Conservation (phyloP, 2,888 invertebrate species). For the Lasioglossum figueresi region DNA sequence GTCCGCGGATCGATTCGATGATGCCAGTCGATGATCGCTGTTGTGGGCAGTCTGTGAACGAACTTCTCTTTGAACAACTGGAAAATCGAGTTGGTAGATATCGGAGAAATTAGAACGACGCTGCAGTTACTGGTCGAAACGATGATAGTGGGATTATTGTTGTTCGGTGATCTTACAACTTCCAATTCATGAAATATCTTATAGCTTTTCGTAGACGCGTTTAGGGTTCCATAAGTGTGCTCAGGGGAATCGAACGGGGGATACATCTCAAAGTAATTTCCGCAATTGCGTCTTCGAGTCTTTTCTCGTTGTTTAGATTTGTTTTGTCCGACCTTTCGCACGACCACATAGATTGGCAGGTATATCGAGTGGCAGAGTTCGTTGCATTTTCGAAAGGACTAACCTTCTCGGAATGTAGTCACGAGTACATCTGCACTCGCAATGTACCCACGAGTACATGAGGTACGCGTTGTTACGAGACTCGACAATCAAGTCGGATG, state of each 20-base stretch:
- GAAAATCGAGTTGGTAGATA: not conserved
- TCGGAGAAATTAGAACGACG: not conserved
- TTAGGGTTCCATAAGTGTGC: not conserved
- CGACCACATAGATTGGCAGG: too few species aligned
- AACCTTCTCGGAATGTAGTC: not conserved
- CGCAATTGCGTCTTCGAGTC: not conserved
- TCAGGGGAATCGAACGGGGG: not conserved
- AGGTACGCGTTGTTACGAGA: constrained; percentile 19
- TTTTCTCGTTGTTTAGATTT: not conserved
- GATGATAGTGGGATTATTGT: not conserved
- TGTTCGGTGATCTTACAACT: not conserved
- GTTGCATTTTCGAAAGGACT: not conserved
- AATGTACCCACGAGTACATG: not conserved
- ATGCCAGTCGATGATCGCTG: not conserved
- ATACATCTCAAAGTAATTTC: not conserved
- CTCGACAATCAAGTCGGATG: constrained; percentile 27
- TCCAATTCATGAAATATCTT: not conserved
- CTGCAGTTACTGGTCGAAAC: not conserved
- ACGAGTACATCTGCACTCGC: not conserved
- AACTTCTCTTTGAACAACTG: not conserved
- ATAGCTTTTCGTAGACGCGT: not conserved
- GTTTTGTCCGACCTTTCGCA: not conserved
- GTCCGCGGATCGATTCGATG: not conserved
- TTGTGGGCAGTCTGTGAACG: constrained; percentile 1
- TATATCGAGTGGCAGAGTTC: not conserved